phyloP scores from a whole-genome alignment of 2,888 invertebrate species.

The Monochamus alternatus region DNA sequence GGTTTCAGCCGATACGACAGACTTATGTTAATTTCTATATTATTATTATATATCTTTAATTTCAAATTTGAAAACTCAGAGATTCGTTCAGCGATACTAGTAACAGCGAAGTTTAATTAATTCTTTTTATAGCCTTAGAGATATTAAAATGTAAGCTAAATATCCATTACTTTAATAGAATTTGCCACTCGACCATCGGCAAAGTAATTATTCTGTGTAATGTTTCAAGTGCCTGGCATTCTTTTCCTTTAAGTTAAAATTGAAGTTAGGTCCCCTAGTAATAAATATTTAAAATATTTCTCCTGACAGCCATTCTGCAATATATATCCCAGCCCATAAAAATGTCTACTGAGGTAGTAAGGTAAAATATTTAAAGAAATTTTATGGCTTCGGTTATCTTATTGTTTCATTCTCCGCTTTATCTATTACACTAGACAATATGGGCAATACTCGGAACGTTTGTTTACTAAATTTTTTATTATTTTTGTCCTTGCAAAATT shows the following conservation, averaged over 20 bases:
- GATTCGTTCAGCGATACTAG: no score
- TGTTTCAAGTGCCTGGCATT: background rate
- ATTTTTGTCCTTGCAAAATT: no score
- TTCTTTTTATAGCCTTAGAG: no score
- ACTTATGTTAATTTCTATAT: no score
- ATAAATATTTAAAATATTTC: slow-evolving; percentile 12
- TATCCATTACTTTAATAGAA: background rate
- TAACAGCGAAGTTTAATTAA: no score
- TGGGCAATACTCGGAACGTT: background rate
- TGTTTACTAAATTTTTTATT: background rate
- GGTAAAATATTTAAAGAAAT: slow-evolving; percentile 12
- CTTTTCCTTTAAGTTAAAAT: slow-evolving; percentile 1
- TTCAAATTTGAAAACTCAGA: no score
- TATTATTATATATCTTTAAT: no score
- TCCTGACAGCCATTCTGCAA: slow-evolving; percentile 6
- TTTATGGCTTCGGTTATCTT: slow-evolving; percentile 3
- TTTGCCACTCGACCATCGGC: background rate
- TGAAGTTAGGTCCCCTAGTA: background rate
- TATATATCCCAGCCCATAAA: slow-evolving; percentile 8
- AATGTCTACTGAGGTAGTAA: slow-evolving; percentile 2
- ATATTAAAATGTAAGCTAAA: background rate
- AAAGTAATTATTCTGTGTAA: background rate
- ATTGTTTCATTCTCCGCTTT: background rate
- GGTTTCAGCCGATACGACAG: no score
- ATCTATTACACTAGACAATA: background rate